Conservation (phyloP, 2,113 vertebrate species). For the Halcyon senegalensis region DNA sequence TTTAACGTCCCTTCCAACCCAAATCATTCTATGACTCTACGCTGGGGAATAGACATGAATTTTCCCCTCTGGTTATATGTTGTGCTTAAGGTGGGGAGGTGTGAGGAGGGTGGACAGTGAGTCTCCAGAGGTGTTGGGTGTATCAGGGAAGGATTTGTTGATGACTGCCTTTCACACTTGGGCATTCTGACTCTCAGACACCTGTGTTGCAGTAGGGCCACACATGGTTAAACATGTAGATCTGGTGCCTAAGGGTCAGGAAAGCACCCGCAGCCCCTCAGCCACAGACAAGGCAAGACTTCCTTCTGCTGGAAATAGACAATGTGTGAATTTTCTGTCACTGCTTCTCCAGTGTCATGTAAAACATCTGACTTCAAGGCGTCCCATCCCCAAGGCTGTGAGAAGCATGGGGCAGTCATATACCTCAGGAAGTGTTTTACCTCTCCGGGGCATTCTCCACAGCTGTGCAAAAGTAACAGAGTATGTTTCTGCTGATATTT, state of each 20-base stretch:
- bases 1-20: not conserved
- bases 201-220: not conserved
- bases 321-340: not conserved
- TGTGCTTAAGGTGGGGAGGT: not conserved
- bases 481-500: not conserved
- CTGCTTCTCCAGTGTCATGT: not conserved
- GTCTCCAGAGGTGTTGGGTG: no score
- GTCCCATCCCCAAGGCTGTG: not conserved
- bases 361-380: not conserved
- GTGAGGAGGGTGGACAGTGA: not conserved
- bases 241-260: not conserved
- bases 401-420: not conserved
- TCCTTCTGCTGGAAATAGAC: not conserved
- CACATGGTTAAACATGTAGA: rapidly evolving
- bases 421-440: not conserved
- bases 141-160: not conserved
- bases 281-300: not conserved
- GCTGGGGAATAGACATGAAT: not conserved
- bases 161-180: rapidly evolving
- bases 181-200: not conserved
- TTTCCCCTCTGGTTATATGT: not conserved
- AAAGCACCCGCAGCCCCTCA: not conserved
- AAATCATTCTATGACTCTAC: not conserved
- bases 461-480: not conserved
- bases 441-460: not conserved